A percentile compares a stretch with the other conserved stretches of the same genome.
These are phyloP conservation scores for Eclectus roratus DNA, from an alignment of 2,113 vertebrate species.

Conservation along the genomic window DNA sequence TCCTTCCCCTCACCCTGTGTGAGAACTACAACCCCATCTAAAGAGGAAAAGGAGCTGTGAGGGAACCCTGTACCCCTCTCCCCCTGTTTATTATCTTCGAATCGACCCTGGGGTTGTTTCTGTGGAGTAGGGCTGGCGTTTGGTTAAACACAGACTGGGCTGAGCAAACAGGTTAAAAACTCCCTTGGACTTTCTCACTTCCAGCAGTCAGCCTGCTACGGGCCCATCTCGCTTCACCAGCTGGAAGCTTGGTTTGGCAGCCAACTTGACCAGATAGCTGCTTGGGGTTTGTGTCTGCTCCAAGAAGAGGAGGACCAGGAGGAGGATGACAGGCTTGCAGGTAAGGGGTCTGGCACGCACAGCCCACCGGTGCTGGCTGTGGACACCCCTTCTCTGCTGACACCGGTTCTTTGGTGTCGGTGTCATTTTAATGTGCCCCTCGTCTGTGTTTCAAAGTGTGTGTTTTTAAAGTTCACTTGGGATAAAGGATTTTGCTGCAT, in stretches of 20 bases:
- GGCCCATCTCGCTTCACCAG: not conserved
- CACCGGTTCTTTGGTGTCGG: rapidly evolving
- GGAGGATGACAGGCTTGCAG: conserved; percentile 82
- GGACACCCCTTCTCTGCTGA: not conserved
- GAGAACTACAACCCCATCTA: not conserved
- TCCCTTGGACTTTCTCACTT: conserved; percentile 71
- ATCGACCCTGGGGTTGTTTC: not conserved
- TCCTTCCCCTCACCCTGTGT: not conserved
- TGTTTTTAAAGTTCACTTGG: not conserved
- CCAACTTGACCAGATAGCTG: not conserved
- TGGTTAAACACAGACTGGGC: conserved; percentile 75
- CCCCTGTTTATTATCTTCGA: not conserved
- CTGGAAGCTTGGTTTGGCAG: not conserved
- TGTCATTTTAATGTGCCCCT: not conserved
- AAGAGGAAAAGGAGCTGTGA: not conserved
- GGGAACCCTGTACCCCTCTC: not conserved
- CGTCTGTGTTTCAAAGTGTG: not conserved
- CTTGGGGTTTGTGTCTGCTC: not conserved
- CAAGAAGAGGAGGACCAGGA: not conserved
- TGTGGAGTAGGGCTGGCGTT: conserved; percentile 25
- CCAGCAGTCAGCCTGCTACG: not conserved
- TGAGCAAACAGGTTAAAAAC: conserved; percentile 59
- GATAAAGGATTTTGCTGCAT: not conserved
- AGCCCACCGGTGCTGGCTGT: not conserved
- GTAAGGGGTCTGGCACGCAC: conserved; percentile 56